Base-by-base conservation (phyloP, 37 sponge, comb jelly and placozoan genomes). In the Chondrosia reniformis region DNA sequence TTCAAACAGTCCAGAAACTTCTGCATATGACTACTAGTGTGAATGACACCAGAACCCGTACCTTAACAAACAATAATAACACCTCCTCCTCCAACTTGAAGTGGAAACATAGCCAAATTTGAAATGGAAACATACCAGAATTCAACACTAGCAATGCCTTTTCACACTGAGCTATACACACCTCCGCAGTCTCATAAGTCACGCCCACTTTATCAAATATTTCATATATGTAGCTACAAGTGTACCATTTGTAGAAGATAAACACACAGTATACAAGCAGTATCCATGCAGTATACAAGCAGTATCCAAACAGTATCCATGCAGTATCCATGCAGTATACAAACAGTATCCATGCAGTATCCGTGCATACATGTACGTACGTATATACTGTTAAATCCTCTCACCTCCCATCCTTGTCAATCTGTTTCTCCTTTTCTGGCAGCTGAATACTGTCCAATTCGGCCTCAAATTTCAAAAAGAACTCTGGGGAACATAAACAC, bases 1-100 rank as follows among this genome's bases (percentile, higher is more conserved):
- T 85, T 85, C 24, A 85, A 38, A 45, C 80, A 76, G 61, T 90
- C 91, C 56, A 86, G 6, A 32, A 90, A 83, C 58, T 90, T 86
- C 71, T 90, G 86, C 10, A 90, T 40, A 77, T 85, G 82, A 55
- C 46, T 76, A 22, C 87, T 84, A 58, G 58, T 86, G 44, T 69
- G 72, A 38, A 69, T 49, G 52, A 15, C 52, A 49, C 15, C 15
- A 49, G 52, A 10, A 49, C 15, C 52, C 15, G 15, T 49, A 49
- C 15, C 10, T 49, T 10, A 49, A 49, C 52, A 49, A 10, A 49
- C 52, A 49, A 10, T 19, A 10, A 49, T 19, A 19, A 59, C 61
- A 59, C n/a, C n/a, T n/a, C n/a, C n/a, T n/a, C n/a, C n/a, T n/a
- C n/a, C n/a, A n/a, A n/a, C n/a, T n/a, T n/a, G n/a, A n/a, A n/a